Percentiles rank a stretch among this genome's conserved stretches.
phyloP scores from a whole-genome alignment of 2,888 invertebrate species.

The Scelioninae gen. 1 region DNA sequence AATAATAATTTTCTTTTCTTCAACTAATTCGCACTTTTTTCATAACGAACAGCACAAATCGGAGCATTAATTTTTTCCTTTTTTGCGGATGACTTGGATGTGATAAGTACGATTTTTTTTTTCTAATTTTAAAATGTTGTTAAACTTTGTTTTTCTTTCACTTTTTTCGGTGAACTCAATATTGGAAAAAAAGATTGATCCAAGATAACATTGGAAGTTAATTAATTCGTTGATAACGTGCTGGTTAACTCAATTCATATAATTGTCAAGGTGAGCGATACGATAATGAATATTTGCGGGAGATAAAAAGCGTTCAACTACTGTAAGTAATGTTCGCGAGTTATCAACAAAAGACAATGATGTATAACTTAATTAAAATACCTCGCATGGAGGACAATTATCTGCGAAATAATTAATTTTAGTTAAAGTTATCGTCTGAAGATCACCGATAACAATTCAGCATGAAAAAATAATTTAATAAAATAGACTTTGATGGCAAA shows the following conservation, averaged over 20 bases:
- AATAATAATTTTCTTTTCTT: too few relatives aligned
- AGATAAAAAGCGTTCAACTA: conserved; percentile 3
- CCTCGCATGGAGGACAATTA: neutral
- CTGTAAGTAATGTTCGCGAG: neutral
- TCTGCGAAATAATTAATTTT: neutral
- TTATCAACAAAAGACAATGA: conserved; percentile 13
- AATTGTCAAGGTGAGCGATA: conserved; percentile 4
- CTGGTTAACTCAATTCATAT: neutral
- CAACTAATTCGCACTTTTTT: too few relatives aligned
- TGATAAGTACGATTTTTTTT: neutral
- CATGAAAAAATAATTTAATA: too few relatives aligned
- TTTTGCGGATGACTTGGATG: too few relatives aligned
- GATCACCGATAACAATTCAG: too few relatives aligned
- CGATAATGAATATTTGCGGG: neutral
- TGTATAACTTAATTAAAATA: neutral
- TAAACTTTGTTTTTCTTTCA: too few relatives aligned
- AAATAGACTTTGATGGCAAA: too few relatives aligned
- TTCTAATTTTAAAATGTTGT: neutral
- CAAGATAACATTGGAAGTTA: neutral
- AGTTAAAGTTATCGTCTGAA: too few relatives aligned
- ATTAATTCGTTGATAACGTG: neutral
- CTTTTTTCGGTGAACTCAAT: too few relatives aligned
- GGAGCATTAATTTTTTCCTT: too few relatives aligned
- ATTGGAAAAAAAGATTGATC: neutral
- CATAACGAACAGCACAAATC: too few relatives aligned